Evolutionary conservation across 2,113 vertebrate species (phyloP).

Genomic region (Rhagologus leucostigma): DNA sequence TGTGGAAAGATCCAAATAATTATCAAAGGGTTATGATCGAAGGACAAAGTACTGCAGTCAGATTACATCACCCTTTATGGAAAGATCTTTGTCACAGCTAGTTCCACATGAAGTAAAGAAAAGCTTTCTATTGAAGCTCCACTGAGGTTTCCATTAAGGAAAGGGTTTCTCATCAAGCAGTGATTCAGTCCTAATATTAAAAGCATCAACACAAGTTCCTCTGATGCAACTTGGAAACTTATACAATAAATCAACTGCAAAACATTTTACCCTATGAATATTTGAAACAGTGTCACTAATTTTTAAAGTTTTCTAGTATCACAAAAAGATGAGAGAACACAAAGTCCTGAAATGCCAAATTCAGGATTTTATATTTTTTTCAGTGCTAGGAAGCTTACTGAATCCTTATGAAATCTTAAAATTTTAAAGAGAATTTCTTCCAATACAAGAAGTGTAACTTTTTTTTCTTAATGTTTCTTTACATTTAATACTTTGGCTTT

Average conservation of each 20-base stretch:
- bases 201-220: background rate
- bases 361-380: background rate
- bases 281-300: background rate
- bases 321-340: background rate
- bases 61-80: background rate
- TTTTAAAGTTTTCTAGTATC: background rate
- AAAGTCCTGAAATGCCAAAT: background rate
- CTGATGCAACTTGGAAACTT: background rate
- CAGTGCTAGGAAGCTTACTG: background rate
- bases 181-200: background rate
- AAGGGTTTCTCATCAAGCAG: background rate
- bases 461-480: background rate
- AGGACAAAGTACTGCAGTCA: background rate
- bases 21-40: background rate
- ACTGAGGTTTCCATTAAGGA: background rate
- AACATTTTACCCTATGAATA: background rate
- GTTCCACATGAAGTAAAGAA: background rate
- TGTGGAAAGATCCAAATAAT: background rate
- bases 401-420: background rate
- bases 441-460: accelerated
- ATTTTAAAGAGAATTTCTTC: background rate
- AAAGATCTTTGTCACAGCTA: background rate
- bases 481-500: accelerated
- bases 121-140: background rate
- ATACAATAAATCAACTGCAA: background rate